A percentile compares a stretch with the other conserved stretches of the same genome.
phyloP scores from a whole-genome alignment of 2,797 vertebrate genomes.

The Taenioides sp. region DNA sequence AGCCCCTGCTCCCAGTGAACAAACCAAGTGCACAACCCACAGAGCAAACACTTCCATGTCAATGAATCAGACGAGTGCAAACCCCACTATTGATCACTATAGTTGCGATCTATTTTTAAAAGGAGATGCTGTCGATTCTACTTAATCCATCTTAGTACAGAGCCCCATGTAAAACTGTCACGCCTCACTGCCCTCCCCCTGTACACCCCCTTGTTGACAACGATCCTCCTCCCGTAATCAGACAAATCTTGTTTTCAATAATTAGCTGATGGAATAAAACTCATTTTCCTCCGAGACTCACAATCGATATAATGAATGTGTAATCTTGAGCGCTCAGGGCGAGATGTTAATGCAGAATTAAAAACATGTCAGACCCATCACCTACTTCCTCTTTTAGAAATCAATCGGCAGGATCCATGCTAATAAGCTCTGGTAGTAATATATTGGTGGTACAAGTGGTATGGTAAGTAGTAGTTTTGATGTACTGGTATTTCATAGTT shows the following conservation, averaged over 20 bases:
- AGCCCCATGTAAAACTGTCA: slow-evolving; percentile 55
- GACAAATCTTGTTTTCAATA: slow-evolving; percentile 79
- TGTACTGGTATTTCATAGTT: not conserved
- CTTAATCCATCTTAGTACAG: slow-evolving; percentile 55
- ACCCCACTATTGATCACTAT: slow-evolving; percentile 15
- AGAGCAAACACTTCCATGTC: slow-evolving; percentile 26
- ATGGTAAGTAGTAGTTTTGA: not conserved
- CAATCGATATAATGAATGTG: slow-evolving; percentile 74
- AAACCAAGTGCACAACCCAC: slow-evolving; percentile 1
- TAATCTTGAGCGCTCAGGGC: slow-evolving; percentile 54
- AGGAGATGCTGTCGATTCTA: slow-evolving; percentile 26
- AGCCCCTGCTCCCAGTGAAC: too few relatives aligned
- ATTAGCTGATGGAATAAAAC: slow-evolving; percentile 73
- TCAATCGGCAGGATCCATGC: slow-evolving; percentile 33
- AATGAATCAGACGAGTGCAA: slow-evolving; percentile 19
- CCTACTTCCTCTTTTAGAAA: slow-evolving; percentile 23
- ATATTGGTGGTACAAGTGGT: not conserved
- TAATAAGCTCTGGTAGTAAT: slow-evolving; percentile 29
- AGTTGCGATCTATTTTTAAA: slow-evolving; percentile 32
- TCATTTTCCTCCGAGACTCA: slow-evolving; percentile 66
- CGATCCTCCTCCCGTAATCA: slow-evolving; percentile 72
- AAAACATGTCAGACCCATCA: slow-evolving; percentile 66
- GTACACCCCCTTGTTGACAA: slow-evolving; percentile 60
- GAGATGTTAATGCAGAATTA: slow-evolving; percentile 65
- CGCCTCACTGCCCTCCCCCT: slow-evolving; percentile 33